These are phyloP conservation scores for Probaryconus sp. DNA, from an alignment of 1,140 invertebrate species.

Conservation along the genomic window DNA sequence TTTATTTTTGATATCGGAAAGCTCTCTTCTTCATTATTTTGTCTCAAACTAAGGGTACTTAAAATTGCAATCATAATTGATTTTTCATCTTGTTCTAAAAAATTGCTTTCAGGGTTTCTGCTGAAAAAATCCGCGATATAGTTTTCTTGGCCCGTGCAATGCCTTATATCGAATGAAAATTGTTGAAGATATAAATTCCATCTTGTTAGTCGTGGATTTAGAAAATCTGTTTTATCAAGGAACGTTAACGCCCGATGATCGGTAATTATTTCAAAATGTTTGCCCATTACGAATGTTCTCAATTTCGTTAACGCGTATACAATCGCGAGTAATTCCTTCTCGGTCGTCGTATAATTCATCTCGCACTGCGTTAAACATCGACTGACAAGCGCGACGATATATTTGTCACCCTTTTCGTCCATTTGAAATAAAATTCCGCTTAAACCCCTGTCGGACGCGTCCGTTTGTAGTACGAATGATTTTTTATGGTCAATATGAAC, in stretches of 20 bases:
- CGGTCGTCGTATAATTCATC: no score
- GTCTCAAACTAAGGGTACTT: no score
- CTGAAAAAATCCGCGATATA: no score
- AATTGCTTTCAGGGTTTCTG: no score
- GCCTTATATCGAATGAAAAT: no score
- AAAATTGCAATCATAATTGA: no score
- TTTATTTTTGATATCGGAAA: no score
- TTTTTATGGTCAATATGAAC: not conserved
- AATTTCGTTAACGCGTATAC: no score
- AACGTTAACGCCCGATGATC: conserved; percentile 1
- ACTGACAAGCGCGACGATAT: conserved; percentile 11
- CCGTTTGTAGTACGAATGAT: not conserved
- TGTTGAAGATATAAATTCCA: conserved; percentile 25
- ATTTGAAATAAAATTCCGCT: conserved; percentile 7
- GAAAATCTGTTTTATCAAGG: not conserved
- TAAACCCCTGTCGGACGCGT: not conserved
- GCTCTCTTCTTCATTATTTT: no score
- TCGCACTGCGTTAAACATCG: not conserved
- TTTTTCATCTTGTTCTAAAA: no score
- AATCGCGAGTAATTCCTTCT: no score
- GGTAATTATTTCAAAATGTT: conserved; percentile 1
- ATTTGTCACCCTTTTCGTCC: not conserved
- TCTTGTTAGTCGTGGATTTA: conserved; percentile 1
- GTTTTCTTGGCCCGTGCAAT: no score
- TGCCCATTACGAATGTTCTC: not conserved